Percentiles rank a stretch among this genome's conserved stretches.
phyloP scores from a whole-genome alignment of 2,888 invertebrate species.

The Aphodius granarius region DNA sequence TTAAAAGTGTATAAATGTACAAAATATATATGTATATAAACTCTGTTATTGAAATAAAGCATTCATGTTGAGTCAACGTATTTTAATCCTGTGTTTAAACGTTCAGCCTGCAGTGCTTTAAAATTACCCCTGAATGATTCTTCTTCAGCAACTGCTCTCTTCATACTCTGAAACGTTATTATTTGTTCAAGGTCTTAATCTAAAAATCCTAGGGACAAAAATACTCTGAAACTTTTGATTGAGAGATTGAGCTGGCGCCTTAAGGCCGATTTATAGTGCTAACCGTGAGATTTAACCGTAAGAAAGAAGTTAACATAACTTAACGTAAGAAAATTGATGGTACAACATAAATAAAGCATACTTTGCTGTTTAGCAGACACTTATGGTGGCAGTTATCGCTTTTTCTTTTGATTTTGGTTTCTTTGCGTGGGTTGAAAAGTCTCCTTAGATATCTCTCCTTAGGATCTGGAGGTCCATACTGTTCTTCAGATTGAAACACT shows the following conservation, averaged over 20 bases:
- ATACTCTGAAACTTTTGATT: too few species aligned
- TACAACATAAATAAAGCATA: too few species aligned
- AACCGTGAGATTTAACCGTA: too few species aligned
- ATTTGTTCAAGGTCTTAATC: too few species aligned
- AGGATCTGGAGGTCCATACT: slow-evolving; percentile 25
- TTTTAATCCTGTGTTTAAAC: background rate
- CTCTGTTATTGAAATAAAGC: slow-evolving; percentile 11
- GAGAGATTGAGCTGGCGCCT: too few species aligned
- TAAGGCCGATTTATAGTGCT: too few species aligned
- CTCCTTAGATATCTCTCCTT: slow-evolving; percentile 19
- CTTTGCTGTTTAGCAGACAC: slow-evolving; percentile 22
- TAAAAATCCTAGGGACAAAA: too few species aligned
- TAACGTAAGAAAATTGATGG: too few species aligned
- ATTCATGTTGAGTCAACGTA: background rate
- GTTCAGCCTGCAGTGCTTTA: background rate
- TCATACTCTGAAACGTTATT: too few species aligned
- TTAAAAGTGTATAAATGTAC: slow-evolving; percentile 10
- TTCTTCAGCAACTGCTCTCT: too few species aligned
- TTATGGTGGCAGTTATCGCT: slow-evolving; percentile 18
- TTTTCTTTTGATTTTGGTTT: slow-evolving; percentile 16
- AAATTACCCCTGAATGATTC: background rate
- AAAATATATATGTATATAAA: slow-evolving; percentile 11
- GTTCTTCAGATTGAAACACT: slow-evolving; percentile 18
- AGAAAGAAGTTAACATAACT: too few species aligned
- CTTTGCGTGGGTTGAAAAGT: slow-evolving; percentile 22